Percentiles rank a stretch among this genome's conserved stretches.
phyloP scores from a whole-genome alignment of 2,113 vertebrate species.

The Perca fluviatilis region DNA sequence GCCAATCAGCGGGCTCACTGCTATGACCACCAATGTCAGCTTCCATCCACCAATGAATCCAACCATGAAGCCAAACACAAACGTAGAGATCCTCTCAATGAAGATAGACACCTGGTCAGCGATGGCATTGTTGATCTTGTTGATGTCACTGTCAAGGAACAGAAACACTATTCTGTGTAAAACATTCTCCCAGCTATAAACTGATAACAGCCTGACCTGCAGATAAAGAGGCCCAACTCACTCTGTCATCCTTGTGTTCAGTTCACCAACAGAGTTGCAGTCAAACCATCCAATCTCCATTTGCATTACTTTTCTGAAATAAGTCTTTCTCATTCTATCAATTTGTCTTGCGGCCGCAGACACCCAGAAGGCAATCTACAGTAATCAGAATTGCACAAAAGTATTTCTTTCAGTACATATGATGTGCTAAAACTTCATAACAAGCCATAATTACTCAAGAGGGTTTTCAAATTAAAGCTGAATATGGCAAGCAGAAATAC shows the following conservation, averaged over 20 bases:
- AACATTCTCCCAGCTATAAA: background rate
- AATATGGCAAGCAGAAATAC: background rate
- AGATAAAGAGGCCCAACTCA: conserved; percentile 47
- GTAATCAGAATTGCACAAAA: background rate
- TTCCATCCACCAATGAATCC: conserved; percentile 87
- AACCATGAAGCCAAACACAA: conserved; percentile 85
- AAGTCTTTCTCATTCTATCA: conserved; percentile 78
- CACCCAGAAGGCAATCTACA: conserved; percentile 84
- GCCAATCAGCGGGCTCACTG: conserved; percentile 84
- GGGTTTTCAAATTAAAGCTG: background rate
- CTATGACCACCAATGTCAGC: conserved; percentile 84
- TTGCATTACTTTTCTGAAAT: conserved; percentile 85
- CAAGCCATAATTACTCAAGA: background rate
- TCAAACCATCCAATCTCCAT: conserved; percentile 89
- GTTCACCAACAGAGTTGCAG: conserved; percentile 84
- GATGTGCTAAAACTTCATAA: background rate
- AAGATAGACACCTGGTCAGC: conserved; percentile 85
- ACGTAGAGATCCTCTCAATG: conserved; percentile 84
- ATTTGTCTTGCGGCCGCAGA: conserved; percentile 79
- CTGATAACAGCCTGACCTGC: background rate
- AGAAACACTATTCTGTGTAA: background rate
- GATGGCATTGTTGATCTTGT: conserved; percentile 86
- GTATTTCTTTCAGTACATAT: background rate
- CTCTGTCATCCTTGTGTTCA: conserved; percentile 87
- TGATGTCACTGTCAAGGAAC: conserved; percentile 79